Conservation (phyloP, 2,797 vertebrate genomes). For the Allobates femoralis region DNA sequence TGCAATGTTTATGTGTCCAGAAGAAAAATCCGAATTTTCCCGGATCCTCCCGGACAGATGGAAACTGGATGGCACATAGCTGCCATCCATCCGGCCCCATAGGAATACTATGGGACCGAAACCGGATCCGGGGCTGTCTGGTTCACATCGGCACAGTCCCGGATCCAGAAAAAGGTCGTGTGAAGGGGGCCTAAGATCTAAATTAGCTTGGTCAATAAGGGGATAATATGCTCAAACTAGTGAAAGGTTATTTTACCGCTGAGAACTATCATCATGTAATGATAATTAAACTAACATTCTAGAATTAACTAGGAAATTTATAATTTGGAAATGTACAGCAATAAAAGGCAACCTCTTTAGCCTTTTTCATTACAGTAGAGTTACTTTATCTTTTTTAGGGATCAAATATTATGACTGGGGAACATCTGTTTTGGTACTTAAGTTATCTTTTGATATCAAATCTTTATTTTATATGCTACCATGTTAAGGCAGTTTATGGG, state of each 20-base stretch:
- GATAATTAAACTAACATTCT: not conserved
- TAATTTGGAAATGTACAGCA: not conserved
- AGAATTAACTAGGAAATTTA: not conserved
- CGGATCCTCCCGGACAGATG: too few relatives aligned
- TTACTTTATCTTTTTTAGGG: not conserved
- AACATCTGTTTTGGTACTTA: slow-evolving; percentile 7
- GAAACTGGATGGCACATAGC: too few relatives aligned
- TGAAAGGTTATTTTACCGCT: not conserved
- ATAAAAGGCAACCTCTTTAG: not conserved
- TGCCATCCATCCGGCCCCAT: too few relatives aligned
- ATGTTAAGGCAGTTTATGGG: slow-evolving; percentile 21
- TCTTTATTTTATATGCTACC: slow-evolving; percentile 4
- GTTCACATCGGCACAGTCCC: too few relatives aligned
- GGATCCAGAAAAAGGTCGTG: too few relatives aligned
- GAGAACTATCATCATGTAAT: not conserved
- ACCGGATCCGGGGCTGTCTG: too few relatives aligned
- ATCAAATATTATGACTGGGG: not conserved
- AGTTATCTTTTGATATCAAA: slow-evolving; percentile 16
- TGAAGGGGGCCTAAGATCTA: too few relatives aligned
- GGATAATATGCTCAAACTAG: too few relatives aligned
- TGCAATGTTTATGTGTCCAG: too few relatives aligned
- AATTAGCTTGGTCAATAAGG: too few relatives aligned
- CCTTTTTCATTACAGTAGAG: not conserved
- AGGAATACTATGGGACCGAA: too few relatives aligned
- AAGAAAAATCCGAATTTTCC: too few relatives aligned